Evolutionary conservation across 2,113 vertebrate genomes (phyloP).

Genomic region (Tachycineta bicolor): DNA sequence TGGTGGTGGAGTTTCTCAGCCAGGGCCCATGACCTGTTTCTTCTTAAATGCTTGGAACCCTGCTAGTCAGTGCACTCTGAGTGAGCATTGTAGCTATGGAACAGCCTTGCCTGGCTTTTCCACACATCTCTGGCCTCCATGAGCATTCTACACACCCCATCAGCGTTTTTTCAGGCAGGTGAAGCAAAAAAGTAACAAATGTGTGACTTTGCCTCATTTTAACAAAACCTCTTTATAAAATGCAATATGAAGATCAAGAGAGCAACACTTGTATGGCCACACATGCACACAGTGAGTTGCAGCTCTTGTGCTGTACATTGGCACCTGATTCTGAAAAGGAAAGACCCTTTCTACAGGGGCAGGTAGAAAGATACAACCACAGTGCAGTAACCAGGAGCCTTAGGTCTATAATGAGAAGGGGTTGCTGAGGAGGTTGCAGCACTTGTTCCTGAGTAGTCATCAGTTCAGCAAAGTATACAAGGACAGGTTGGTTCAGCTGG

Average conservation of each 20-base stretch:
- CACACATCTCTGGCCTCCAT: neutral
- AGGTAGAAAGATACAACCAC: neutral
- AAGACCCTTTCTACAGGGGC: neutral
- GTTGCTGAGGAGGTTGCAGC: neutral
- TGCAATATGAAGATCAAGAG: rapidly evolving
- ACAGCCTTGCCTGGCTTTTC: neutral
- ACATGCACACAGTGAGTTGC: rapidly evolving
- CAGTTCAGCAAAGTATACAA: neutral
- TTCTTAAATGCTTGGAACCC: neutral
- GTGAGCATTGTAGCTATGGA: neutral
- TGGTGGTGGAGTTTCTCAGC: neutral
- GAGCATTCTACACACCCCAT: rapidly evolving
- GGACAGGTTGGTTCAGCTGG: neutral
- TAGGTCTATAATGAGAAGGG: neutral
- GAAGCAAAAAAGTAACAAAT: neutral
- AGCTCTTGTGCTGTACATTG: neutral
- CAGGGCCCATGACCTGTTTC: neutral
- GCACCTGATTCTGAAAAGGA: neutral
- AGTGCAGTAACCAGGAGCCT: neutral
- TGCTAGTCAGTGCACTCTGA: neutral
- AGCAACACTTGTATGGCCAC: neutral
- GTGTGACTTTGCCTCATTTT: neutral
- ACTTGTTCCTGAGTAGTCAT: neutral
- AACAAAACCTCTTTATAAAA: neutral
- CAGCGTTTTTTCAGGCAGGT: neutral